A percentile compares a stretch with the other conserved stretches of the same genome.
Evolutionary conservation across 92 coral and sea anemone genomes (phyloP).

Genomic region (Parazoanthus darwini): DNA sequence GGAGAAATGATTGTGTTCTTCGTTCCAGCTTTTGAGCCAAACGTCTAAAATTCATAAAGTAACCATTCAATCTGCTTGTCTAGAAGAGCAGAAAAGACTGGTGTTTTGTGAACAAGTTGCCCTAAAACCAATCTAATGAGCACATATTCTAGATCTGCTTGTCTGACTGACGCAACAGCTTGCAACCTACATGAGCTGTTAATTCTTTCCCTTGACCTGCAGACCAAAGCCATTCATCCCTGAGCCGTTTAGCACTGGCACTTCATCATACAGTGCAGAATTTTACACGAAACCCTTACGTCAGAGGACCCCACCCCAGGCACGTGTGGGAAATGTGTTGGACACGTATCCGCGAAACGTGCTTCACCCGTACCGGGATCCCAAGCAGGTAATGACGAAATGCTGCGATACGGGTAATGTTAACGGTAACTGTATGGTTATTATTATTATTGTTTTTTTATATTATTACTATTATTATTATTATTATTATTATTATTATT

Average conservation of each 20-base stretch:
- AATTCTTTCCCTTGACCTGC: not conserved
- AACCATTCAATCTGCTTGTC: no score
- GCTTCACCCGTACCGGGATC: conserved; percentile 61
- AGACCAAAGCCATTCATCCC: conserved; percentile 54
- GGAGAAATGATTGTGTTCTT: no score
- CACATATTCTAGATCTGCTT: no score
- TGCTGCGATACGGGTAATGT: not conserved
- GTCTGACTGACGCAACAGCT: no score
- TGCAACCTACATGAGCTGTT: no score
- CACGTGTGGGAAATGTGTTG: conserved; percentile 61
- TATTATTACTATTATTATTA: no score
- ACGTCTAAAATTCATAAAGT: no score
- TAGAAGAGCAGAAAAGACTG: no score
- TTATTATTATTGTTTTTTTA: not conserved
- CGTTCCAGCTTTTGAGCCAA: no score
- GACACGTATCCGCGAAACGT: conserved; percentile 72
- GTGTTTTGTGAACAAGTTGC: no score
- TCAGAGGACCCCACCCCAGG: conserved; percentile 59
- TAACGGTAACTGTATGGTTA: not conserved
- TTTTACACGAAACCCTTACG: conserved; percentile 53
- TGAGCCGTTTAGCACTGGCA: conserved; percentile 42
- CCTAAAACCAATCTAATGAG: no score
- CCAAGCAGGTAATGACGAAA: conserved; percentile 47
- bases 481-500: no score
- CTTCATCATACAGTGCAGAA: conserved; percentile 59